Evolutionary conservation across 2,797 vertebrate species (phyloP).

Genomic region (Pseudochirops cupreus): DNA sequence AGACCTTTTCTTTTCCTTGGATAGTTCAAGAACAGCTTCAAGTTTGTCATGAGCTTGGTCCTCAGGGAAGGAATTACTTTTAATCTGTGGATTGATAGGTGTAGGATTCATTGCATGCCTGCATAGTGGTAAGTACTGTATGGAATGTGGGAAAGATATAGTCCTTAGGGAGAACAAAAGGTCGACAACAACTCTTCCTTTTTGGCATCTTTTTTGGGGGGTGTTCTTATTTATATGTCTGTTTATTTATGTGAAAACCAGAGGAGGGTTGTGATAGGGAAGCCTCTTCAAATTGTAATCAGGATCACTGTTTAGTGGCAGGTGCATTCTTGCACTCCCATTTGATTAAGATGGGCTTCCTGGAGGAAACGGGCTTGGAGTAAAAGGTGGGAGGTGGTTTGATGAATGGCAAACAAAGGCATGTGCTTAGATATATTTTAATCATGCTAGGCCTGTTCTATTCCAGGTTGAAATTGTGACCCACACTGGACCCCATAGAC

Average conservation of each 20-base stretch:
- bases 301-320: not conserved
- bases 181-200: conserved; percentile 2
- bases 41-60: conserved; percentile 55
- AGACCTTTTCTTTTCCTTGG: conserved; percentile 48
- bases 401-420: not conserved
- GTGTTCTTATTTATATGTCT: not conserved
- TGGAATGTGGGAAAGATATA: conserved; percentile 8
- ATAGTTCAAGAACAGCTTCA: conserved; percentile 51
- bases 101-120: conserved; percentile 5
- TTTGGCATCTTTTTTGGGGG: conserved; percentile 6
- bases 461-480: conserved; percentile 98
- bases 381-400: not conserved
- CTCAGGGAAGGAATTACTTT: conserved; percentile 62
- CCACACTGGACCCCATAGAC: conserved; percentile 96
- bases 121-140: not conserved
- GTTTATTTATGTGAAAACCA: conserved; percentile 5
- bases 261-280: not conserved
- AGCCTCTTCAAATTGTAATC: not conserved
- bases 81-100: conserved; percentile 56
- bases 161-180: conserved; percentile 5
- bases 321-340: not conserved
- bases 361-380: conserved; percentile 21
- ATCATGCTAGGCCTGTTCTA: not conserved
- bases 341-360: not conserved
- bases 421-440: not conserved